Evolutionary conservation across 1,140 invertebrate species (phyloP), one percentile per base, ranked within the genome.

Genomic region (Trialeurodes vaporariorum): DNA sequence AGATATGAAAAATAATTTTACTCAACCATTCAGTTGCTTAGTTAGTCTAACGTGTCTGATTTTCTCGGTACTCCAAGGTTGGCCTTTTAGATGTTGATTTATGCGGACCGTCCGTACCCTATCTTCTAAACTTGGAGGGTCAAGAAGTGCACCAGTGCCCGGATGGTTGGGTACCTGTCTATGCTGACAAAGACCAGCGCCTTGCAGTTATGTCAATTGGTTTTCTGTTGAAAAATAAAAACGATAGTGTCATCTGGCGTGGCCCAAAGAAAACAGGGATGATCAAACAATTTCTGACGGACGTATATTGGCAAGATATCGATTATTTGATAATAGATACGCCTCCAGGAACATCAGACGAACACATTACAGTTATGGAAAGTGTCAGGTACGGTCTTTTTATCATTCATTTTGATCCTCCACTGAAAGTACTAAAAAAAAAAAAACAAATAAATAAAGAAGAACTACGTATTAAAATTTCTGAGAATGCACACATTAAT

Each of bases 121-220:
- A 88, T 73, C 84, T 96, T 72, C 80, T 96, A 67, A 89, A 91
- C 71, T 77, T 96, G 13, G 88, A 93, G 78, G 83, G 81, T 11
- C 82, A 86, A 75, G 87, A 89, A 78, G 86, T 96, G 49, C 95
- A 98, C 82, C 88, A 94, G 75, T 97, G 94, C 77, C 94, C 92
- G 21, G 95, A 92, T 11, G 96, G 96, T 61, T 98, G 95, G 96
- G 96, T 94, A 2, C 95, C 95, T 25, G 92, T 98, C 11, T 96
- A 91, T 79, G 81, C 88, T 21, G 92, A 95, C 73, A 77, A 85
- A 1, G 86, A 90, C 61, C 86, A 95, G 79, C 84, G 78, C 69
- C 77, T 96, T n/a, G 87, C 87, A 25, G 79, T 97, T 2, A 95
- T 98, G 93, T 96, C 93, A 0, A 91, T 97, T 77, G 94, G 92